These are phyloP conservation scores for Hesperia comma DNA, from an alignment of 2,888 invertebrate species.

Conservation along the genomic window DNA sequence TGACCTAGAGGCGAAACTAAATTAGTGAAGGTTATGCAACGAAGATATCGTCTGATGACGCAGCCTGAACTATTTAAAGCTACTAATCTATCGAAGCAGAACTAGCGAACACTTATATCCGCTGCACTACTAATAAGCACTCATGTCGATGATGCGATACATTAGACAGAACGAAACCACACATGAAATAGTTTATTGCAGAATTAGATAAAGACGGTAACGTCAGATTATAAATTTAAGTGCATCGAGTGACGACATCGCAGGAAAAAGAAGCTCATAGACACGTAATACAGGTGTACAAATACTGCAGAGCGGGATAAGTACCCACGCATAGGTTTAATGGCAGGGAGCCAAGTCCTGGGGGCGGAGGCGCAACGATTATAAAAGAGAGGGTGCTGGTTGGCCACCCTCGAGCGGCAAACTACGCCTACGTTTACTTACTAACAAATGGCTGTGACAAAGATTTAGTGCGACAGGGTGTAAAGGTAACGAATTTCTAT, in stretches of 20 bases:
- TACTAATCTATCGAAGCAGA: not conserved
- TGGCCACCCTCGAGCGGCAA: slow-evolving; percentile 1
- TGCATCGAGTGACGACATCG: not conserved
- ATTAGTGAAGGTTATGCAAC: slow-evolving; percentile 14
- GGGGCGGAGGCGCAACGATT: slow-evolving; percentile 21
- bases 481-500: slow-evolving; percentile 17
- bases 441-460: slow-evolving; percentile 18
- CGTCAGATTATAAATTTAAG: not conserved
- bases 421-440: slow-evolving; percentile 22
- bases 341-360: slow-evolving; percentile 34
- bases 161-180: slow-evolving; percentile 2
- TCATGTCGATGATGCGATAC: slow-evolving; percentile 10
- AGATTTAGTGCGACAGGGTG: slow-evolving; percentile 13
- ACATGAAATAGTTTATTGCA: not conserved
- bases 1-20: slow-evolving; percentile 10
- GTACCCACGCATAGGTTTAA: slow-evolving; percentile 16
- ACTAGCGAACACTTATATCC: slow-evolving; percentile 3
- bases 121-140: slow-evolving; percentile 14
- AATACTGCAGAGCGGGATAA: slow-evolving; percentile 23
- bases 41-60: slow-evolving; percentile 16
- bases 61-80: slow-evolving; percentile 15
- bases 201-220: slow-evolving; percentile 2
- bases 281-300: slow-evolving; percentile 17
- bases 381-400: slow-evolving; percentile 16
- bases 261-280: not conserved